These are phyloP conservation scores for Garra rufa DNA, from an alignment of 2,113 vertebrate species.

Conservation along the genomic window DNA sequence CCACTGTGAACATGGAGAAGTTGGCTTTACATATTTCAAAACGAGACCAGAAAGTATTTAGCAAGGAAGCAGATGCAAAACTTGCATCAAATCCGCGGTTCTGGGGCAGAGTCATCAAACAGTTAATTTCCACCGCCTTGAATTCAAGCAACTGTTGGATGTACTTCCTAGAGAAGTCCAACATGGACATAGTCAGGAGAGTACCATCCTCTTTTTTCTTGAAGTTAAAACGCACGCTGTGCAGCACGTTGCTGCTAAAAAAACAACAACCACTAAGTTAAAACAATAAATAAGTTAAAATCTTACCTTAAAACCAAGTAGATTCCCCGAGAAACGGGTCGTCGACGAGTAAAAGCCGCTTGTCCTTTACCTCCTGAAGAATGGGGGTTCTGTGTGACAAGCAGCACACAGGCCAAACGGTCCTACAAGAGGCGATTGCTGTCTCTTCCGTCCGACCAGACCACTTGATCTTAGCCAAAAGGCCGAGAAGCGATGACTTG, in stretches of 20 bases:
- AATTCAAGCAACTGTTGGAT: background rate
- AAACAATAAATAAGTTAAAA: too few relatives aligned
- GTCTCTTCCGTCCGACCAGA: too few relatives aligned
- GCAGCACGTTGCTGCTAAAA: too few relatives aligned
- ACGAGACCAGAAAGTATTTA: background rate
- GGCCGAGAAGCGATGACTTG: background rate
- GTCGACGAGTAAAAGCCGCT: too few relatives aligned
- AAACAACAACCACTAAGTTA: too few relatives aligned
- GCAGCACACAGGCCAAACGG: too few relatives aligned
- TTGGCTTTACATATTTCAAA: background rate
- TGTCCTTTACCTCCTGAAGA: too few relatives aligned
- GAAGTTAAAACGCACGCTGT: background rate
- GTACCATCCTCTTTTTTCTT: background rate
- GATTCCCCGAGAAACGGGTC: too few relatives aligned
- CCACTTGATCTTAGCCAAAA: background rate
- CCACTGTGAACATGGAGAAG: background rate
- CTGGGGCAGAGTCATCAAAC: background rate
- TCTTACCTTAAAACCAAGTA: too few relatives aligned
- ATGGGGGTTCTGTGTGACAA: too few relatives aligned
- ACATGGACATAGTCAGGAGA: background rate
- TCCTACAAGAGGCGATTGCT: too few relatives aligned
- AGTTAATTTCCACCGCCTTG: rapidly evolving
- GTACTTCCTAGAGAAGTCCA: background rate
- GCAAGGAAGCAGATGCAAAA: background rate
- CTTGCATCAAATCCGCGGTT: background rate